phyloP scores from a whole-genome alignment of 2,888 invertebrate species.

The Crepidodera aurea region DNA sequence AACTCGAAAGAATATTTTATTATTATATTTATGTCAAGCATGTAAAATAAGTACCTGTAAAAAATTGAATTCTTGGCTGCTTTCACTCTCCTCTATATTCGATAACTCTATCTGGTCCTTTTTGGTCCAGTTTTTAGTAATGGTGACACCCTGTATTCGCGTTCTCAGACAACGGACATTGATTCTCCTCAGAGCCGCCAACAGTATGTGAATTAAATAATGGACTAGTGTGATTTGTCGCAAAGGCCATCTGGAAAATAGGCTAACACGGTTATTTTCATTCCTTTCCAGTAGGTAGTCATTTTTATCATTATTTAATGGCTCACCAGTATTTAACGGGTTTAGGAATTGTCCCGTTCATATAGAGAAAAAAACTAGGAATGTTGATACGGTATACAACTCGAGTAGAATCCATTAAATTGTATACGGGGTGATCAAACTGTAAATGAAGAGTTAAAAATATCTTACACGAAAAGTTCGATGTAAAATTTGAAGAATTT shows the following conservation, averaged over 20 bases:
- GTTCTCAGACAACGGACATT: background rate
- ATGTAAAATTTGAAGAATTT: too few relatives aligned
- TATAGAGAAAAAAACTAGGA: conserved; percentile 3
- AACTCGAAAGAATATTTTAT: too few relatives aligned
- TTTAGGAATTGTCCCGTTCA: conserved; percentile 7
- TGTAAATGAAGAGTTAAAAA: too few relatives aligned
- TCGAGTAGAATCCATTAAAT: background rate
- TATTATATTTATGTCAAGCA: too few relatives aligned
- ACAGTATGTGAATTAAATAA: background rate
- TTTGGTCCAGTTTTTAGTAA: too few relatives aligned
- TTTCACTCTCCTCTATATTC: too few relatives aligned
- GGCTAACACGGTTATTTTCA: conserved; percentile 10
- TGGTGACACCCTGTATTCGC: background rate
- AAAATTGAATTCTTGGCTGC: too few relatives aligned
- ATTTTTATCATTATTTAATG: conserved; percentile 7
- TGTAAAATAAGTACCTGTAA: too few relatives aligned
- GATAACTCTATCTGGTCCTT: too few relatives aligned
- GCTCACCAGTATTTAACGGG: conserved; percentile 4
- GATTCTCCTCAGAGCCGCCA: background rate
- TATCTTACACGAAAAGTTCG: too few relatives aligned
- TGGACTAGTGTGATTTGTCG: background rate
- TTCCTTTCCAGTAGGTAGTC: conserved; percentile 2
- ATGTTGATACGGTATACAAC: background rate
- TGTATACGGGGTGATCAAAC: background rate
- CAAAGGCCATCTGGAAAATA: background rate